Base-by-base conservation (phyloP, 2,888 invertebrate genomes). In the Nipponacmea schrenckii region DNA sequence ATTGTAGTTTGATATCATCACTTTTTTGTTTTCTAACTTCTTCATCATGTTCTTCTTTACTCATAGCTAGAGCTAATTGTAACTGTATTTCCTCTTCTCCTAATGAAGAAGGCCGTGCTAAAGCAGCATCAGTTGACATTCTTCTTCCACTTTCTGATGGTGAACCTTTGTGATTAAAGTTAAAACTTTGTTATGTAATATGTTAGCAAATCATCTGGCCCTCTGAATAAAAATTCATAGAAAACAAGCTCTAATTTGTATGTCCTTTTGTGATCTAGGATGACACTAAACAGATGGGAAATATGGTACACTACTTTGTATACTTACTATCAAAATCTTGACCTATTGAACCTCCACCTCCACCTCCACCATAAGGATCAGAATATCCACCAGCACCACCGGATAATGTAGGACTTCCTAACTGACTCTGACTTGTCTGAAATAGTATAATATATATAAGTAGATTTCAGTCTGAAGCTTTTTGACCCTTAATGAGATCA, bases 81-180 rank as follows among this genome's bases (percentile, higher is more conserved):
- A 99, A 91, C 90, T 99, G 99, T 78, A 99, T 91, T 89, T 99
- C 98, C 90, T 99, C 99, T 90, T 99, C 99, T 4, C 98, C 98
- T 0, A 95, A 95, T 0, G 98, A 98, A 83, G 97, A 94, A 5
- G 99, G 99, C 72, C 98, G 92, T 67, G 97, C 97, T 88, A 94
- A 93, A 90, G 98, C 98, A 81, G 97, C 91, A 82, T 96, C 96
- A 71, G 80, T 77, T 14, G 83, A 83, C 46, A 78, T 73, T 27
- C 77, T 75, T 17, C 79, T 72, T n/a, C 80, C 74, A 67, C 77
- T 75, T 20, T 73, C 73, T 50, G 74, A 68, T 46, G 76, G 72
- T 3, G 76, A 73, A 39, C 56, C 73, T n/a, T n/a, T 39, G 39
- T 39, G 10, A 62, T 10, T 10, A 26, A 62, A 62, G 12, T 56